phyloP scores from a whole-genome alignment of 2,113 vertebrate genomes.

The Poeciliopsis occidentalis region DNA sequence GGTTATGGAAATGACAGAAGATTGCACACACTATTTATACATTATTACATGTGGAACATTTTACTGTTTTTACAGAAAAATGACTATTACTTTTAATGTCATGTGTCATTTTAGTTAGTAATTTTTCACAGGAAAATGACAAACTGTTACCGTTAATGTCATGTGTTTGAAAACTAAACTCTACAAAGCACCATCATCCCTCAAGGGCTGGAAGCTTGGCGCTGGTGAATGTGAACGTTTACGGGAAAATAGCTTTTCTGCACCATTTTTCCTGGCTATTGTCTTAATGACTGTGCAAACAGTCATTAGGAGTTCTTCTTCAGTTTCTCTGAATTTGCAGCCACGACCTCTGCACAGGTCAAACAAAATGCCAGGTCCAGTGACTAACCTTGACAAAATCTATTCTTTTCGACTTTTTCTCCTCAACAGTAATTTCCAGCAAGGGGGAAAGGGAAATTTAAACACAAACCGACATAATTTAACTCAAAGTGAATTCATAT shows the following conservation, averaged over 20 bases:
- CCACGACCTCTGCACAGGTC: no score
- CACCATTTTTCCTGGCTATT: constrained; percentile 25
- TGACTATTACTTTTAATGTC: not conserved
- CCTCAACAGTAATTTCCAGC: no score
- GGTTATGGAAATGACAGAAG: no score
- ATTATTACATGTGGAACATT: not conserved
- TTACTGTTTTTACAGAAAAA: not conserved
- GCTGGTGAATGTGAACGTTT: constrained; percentile 3
- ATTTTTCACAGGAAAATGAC: not conserved
- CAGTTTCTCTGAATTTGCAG: not conserved
- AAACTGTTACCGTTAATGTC: not conserved
- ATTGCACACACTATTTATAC: not conserved
- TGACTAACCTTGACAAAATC: not conserved
- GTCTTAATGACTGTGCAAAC: constrained; percentile 20
- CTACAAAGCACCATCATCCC: not conserved
- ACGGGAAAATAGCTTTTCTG: constrained; percentile 23
- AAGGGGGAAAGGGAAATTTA: no score
- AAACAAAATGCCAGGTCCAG: not conserved
- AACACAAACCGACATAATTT: no score
- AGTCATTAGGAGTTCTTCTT: not conserved
- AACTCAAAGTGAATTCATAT: no score
- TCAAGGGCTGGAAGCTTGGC: constrained; percentile 12
- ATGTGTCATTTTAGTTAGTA: not conserved
- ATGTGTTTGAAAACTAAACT: constrained; percentile 25
- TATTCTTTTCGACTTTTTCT: no score